A percentile compares a stretch with the other conserved stretches of the same genome.
Evolutionary conservation across 2,888 invertebrate species (phyloP).

Genomic region (Mesorhabditis spiculigera): DNA sequence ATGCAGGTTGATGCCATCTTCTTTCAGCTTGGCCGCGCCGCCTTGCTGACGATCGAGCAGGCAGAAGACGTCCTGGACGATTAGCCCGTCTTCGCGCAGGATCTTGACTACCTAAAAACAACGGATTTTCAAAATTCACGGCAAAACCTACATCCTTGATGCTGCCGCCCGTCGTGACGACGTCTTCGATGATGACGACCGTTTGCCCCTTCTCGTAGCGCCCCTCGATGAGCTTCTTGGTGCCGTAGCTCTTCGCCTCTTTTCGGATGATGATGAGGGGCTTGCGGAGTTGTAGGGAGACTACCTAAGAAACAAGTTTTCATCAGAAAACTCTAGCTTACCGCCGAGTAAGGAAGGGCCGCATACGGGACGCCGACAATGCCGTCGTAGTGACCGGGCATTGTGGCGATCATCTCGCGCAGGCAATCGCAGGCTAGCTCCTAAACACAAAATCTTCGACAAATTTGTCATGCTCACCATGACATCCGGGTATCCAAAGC

Average conservation of each 20-base stretch:
- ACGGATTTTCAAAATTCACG: neutral
- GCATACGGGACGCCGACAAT: conserved; percentile 77
- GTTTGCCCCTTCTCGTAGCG: conserved; percentile 73
- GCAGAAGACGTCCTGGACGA: conserved; percentile 73
- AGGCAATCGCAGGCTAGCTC: conserved; percentile 54
- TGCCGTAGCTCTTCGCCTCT: conserved; percentile 90
- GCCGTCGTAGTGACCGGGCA: conserved; percentile 44
- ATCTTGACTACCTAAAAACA: conserved; percentile 24
- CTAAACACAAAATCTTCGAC: conserved; percentile 27
- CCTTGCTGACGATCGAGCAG: conserved; percentile 89
- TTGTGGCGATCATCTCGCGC: conserved; percentile 62
- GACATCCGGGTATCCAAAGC: conserved; percentile 82
- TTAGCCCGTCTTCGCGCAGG: conserved; percentile 40
- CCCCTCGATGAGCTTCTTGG: conserved; percentile 88
- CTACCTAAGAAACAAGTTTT: conserved; percentile 50
- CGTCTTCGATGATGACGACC: conserved; percentile 87
- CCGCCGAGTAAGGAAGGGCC: conserved; percentile 86
- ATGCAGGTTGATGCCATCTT: conserved; percentile 63
- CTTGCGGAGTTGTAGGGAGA: conserved; percentile 58
- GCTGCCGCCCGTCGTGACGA: conserved; percentile 80
- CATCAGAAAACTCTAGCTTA: conserved; percentile 57
- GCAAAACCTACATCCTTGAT: conserved; percentile 70
- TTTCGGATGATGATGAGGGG: conserved; percentile 69
- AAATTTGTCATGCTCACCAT: conserved; percentile 68
- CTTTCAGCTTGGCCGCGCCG: conserved; percentile 72